phyloP scores from a whole-genome alignment of 2,113 vertebrate species.

The Trochalopteron elliotii region DNA sequence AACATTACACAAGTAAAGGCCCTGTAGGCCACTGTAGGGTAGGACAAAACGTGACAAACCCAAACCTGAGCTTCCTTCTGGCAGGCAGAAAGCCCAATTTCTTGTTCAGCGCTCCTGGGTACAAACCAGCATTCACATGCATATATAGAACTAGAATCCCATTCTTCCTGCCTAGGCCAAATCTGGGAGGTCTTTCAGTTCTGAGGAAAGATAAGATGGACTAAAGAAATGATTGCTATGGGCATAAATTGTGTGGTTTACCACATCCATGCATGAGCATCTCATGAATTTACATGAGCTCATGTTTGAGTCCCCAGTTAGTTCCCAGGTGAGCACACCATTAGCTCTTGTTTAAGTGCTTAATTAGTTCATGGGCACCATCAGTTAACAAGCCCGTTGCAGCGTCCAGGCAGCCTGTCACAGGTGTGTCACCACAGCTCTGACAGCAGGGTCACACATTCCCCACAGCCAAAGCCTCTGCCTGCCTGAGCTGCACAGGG shows the following conservation, averaged over 20 bases:
- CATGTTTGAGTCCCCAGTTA: background rate
- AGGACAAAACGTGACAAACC: background rate
- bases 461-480: accelerated
- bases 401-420: background rate
- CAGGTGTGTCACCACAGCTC: background rate
- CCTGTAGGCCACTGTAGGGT: background rate
- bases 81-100: background rate
- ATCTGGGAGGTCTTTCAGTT: background rate
- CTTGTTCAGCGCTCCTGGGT: background rate
- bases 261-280: background rate
- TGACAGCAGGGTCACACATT: background rate
- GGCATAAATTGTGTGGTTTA: background rate
- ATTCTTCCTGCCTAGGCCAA: background rate
- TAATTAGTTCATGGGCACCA: background rate
- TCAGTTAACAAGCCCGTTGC: background rate
- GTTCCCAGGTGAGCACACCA: background rate
- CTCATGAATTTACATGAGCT: background rate
- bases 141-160: background rate
- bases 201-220: background rate
- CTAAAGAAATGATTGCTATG: background rate
- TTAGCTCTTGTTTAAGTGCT: background rate
- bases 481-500: accelerated
- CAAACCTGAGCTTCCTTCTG: background rate
- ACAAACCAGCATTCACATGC: accelerated
- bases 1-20: background rate